Conservation (phyloP, 2,113 vertebrate genomes). For the Coptodon bakossiorum region DNA sequence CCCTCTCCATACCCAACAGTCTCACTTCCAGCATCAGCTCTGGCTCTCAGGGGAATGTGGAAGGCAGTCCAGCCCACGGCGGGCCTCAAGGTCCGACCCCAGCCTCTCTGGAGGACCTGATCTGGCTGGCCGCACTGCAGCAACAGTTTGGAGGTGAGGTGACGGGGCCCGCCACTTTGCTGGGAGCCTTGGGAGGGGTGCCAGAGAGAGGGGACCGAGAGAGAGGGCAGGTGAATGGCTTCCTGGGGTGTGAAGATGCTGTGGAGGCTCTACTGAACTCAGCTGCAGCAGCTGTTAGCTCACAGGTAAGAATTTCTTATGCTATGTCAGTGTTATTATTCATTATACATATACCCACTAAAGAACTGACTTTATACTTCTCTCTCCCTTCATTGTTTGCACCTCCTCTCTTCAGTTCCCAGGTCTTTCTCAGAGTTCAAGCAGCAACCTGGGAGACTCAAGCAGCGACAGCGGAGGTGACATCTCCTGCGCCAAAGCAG, state of each 20-base stretch:
- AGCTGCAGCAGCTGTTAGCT: constrained; percentile 79
- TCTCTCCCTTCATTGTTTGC: background rate
- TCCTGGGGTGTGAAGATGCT: constrained; percentile 92
- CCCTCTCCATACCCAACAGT: constrained; percentile 68
- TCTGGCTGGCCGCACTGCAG: constrained; percentile 92
- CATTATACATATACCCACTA: background rate
- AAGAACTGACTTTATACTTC: background rate
- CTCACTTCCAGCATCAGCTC: constrained; percentile 66
- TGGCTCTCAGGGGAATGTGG: constrained; percentile 77
- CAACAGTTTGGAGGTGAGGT: constrained; percentile 93
- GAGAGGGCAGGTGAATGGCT: constrained; percentile 81
- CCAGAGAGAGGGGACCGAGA: constrained; percentile 68
- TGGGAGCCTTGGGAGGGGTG: constrained; percentile 66
- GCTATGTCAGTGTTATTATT: background rate
- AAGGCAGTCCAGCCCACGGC: constrained; percentile 63
- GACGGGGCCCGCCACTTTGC: constrained; percentile 67
- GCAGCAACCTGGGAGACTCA: constrained; percentile 70
- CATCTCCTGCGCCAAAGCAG: constrained; percentile 76
- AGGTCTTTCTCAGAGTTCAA: constrained; percentile 75
- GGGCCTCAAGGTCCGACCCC: constrained; percentile 76
- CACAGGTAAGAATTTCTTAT: constrained; percentile 74
- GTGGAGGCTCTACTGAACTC: constrained; percentile 92
- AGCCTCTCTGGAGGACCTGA: constrained; percentile 90
- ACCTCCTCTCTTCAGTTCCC: constrained; percentile 71
- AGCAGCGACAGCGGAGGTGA: constrained; percentile 79